Evolutionary conservation across 2,888 invertebrate genomes (phyloP), one percentile per base, ranked within the genome.

Genomic region (Acronicta psi): DNA sequence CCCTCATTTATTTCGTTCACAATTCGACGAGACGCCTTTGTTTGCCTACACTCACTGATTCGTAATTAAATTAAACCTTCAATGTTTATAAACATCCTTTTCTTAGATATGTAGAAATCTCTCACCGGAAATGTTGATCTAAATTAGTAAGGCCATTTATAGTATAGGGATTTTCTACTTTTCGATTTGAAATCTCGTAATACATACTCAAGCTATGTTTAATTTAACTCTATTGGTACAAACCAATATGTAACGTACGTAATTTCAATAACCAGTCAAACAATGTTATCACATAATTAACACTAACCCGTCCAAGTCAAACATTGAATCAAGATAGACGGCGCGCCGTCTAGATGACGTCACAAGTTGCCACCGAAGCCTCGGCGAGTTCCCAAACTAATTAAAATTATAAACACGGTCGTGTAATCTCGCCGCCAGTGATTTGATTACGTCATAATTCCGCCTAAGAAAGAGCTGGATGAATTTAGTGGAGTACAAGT

Each of bases 401-500:
- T 84, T 84, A 80, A 82, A 83, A 83, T 83, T 83, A 82, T 83
- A 82, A 85, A 83, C 79, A 77, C 77, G 73, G 69, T 65, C 63
- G 63, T 71, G 76, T 78, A 79, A 82, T 81, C 73, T 75, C 67
- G 65, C 43, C 62, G 53, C 54, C 72, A 59, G 63, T 67, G 77
- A 69, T 76, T 77, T 77, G 70, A 69, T 67, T 59, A 69, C 70
- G 76, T 83, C 80, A 78, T 79, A 77, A 84, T 77, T 82, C 77
- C 50, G 53, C 59, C 63, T 58, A 62, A 69, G 73, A 72, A 75
- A 65, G 76, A 75, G 65, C 45, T 65, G 51, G 41, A 52, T 52
- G 61, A 62, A 56, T 58, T 61, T 34, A 56, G 46, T 61, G 41
- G 40, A 54, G 49, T 40, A 58, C 44, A 63, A 74, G 59, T 73